These are phyloP conservation scores for Teleiodes luculella DNA, from an alignment of 2,888 invertebrate genomes.

Conservation along the genomic window DNA sequence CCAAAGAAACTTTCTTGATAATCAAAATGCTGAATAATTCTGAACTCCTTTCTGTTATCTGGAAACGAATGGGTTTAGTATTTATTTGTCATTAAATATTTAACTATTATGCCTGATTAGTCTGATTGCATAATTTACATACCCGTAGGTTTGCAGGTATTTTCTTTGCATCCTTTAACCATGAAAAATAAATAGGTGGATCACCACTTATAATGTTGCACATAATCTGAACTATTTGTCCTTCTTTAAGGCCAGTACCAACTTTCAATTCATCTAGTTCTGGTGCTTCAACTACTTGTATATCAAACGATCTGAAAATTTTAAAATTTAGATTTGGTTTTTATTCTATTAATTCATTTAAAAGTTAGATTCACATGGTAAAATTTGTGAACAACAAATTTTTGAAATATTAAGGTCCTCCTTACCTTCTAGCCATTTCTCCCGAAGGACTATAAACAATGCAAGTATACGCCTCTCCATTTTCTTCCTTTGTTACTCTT, in stretches of 20 bases:
- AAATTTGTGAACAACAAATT: no score
- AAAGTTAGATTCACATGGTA: no score
- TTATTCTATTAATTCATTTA: no score
- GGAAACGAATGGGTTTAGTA: constrained; percentile 27
- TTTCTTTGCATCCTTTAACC: constrained; percentile 83
- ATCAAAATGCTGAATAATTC: constrained; percentile 84
- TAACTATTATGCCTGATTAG: not conserved
- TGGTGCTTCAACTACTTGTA: constrained; percentile 86
- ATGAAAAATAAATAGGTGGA: constrained; percentile 84
- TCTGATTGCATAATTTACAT: constrained; percentile 12
- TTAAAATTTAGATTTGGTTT: no score
- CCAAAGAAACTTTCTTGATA: constrained; percentile 83
- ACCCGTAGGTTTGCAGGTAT: constrained; percentile 82
- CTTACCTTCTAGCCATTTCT: constrained; percentile 83
- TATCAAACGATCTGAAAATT: constrained; percentile 79
- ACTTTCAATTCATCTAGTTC: constrained; percentile 90
- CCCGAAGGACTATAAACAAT: constrained; percentile 86
- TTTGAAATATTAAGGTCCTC: not conserved
- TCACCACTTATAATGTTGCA: constrained; percentile 87
- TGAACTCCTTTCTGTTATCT: constrained; percentile 83
- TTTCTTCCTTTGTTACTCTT: constrained; percentile 80
- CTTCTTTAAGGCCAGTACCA: constrained; percentile 88
- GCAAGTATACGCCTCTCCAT: constrained; percentile 89
- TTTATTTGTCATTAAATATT: no score
- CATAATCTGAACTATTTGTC: constrained; percentile 89